These are phyloP conservation scores for Planococcus citri DNA, from an alignment of 1,140 invertebrate genomes.

Conservation along the genomic window DNA sequence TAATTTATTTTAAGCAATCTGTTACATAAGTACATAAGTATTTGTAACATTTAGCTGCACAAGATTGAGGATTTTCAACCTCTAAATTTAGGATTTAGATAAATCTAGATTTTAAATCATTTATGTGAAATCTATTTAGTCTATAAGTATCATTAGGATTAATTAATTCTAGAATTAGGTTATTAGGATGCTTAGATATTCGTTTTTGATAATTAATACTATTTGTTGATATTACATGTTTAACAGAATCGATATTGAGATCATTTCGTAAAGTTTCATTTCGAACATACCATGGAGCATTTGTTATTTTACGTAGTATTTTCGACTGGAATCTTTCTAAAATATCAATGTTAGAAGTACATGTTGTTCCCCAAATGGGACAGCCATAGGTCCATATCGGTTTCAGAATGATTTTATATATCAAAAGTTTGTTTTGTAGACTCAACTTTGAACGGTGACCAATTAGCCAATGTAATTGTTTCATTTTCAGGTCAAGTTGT, in stretches of 20 bases:
- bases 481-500: conserved; percentile 21
- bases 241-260: neutral
- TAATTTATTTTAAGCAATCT: too few species aligned
- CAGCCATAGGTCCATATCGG: conserved; percentile 32
- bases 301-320: neutral
- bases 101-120: neutral
- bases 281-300: neutral
- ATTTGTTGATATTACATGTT: neutral
- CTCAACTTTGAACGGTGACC: conserved; percentile 25
- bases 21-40: too few species aligned
- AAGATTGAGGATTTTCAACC: too few species aligned
- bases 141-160: neutral
- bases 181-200: neutral
- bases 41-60: too few species aligned
- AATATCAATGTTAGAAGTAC: conserved; percentile 28
- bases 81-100: too few species aligned
- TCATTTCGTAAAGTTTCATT: neutral
- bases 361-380: conserved; percentile 31
- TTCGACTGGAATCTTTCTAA: conserved; percentile 26
- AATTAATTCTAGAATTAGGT: neutral
- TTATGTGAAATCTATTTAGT: neutral
- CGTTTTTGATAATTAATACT: neutral
- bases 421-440: conserved; percentile 29
- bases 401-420: conserved; percentile 31
- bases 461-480: conserved; percentile 28